Evolutionary conservation across 1,140 invertebrate genomes (phyloP).

Genomic region (Lepidurus packardi): DNA sequence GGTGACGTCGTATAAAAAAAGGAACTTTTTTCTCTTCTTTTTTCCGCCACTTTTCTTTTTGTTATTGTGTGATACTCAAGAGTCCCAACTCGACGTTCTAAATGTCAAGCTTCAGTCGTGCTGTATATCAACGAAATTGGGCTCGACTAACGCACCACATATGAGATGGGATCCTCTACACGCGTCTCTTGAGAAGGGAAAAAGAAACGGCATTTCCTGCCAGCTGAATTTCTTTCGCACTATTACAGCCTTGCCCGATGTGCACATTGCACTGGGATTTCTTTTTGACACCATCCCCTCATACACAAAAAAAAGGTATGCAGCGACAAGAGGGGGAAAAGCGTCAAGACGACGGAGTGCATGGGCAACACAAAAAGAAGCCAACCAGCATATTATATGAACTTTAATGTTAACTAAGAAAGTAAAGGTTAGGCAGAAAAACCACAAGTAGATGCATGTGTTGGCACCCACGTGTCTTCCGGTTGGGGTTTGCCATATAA

Average conservation of each 20-base stretch:
- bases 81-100: neutral
- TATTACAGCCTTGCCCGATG: too few species aligned
- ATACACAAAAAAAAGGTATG: too few species aligned
- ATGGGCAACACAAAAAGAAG: too few species aligned
- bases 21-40: neutral
- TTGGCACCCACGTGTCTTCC: slow-evolving; percentile 3
- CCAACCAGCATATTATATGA: neutral
- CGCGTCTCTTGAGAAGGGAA: neutral
- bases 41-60: neutral
- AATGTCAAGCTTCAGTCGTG: neutral
- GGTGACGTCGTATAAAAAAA: neutral
- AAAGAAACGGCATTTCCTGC: slow-evolving; percentile 1
- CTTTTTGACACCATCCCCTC: too few species aligned
- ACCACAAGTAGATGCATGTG: neutral
- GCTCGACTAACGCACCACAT: neutral
- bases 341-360: too few species aligned
- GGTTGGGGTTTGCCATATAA: neutral
- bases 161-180: neutral
- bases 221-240: neutral
- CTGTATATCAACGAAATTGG: neutral
- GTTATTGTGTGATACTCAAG: neutral
- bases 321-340: too few species aligned
- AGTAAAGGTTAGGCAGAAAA: neutral
- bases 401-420: neutral
- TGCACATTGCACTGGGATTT: too few species aligned